Evolutionary conservation across 2,888 invertebrate genomes (phyloP).

Genomic region (Thymelicus acteon): DNA sequence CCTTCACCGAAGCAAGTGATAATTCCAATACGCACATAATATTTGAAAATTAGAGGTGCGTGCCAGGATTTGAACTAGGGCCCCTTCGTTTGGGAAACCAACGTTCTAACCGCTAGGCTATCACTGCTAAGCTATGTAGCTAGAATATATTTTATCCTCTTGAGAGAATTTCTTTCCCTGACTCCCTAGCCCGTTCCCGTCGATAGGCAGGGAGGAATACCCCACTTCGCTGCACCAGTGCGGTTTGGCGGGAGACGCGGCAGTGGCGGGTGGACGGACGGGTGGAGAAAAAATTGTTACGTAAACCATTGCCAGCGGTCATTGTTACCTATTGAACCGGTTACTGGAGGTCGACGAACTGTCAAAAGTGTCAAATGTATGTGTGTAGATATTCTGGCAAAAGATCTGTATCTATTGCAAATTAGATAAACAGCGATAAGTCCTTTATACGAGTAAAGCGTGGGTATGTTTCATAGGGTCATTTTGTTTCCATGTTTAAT

Average conservation of each 20-base stretch:
- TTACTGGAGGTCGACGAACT: conserved; percentile 47
- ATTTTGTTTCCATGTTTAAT: neutral
- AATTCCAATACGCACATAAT: too few relatives aligned
- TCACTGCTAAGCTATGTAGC: too few relatives aligned
- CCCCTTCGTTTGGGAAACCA: too few relatives aligned
- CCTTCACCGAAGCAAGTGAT: too few relatives aligned
- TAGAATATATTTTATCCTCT: too few relatives aligned
- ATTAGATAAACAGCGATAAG: conserved; percentile 12
- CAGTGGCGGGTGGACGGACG: neutral
- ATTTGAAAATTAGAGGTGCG: too few relatives aligned
- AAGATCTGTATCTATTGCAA: conserved; percentile 11
- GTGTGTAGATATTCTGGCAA: conserved; percentile 14
- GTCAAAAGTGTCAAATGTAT: conserved; percentile 46
- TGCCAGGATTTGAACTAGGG: too few relatives aligned
- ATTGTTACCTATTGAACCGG: conserved; percentile 33
- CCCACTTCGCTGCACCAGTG: conserved; percentile 19
- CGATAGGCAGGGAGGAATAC: neutral
- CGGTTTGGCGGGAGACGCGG: conserved; percentile 7
- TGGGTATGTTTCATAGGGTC: conserved; percentile 11
- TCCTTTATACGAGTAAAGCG: conserved; percentile 18
- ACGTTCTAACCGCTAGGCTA: too few relatives aligned
- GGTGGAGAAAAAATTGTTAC: conserved; percentile 30
- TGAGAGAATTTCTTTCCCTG: too few relatives aligned
- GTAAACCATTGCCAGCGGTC: conserved; percentile 30
- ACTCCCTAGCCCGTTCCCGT: too few relatives aligned